Evolutionary conservation across 2,888 invertebrate species (phyloP).

Genomic region (Apotomis capreana): DNA sequence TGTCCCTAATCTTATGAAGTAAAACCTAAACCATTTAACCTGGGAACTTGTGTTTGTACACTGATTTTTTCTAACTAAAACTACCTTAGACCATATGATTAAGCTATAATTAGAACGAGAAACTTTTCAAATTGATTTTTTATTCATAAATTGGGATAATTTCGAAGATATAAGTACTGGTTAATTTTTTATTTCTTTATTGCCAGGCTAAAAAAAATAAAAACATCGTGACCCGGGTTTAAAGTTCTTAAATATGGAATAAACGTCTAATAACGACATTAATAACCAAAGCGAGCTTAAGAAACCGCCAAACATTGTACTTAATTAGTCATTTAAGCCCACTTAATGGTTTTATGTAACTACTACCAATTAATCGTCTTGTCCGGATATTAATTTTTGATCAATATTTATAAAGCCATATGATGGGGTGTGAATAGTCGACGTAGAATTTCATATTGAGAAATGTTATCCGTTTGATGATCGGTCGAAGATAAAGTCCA

Average conservation of each 20-base stretch:
- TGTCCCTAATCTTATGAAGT: no score
- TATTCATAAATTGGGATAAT: no score
- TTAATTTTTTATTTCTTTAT: no score
- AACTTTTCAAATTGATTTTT: no score
- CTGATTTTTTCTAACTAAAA: no score
- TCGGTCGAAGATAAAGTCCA: constrained; percentile 75
- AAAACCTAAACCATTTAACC: no score
- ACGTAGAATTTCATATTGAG: constrained; percentile 75
- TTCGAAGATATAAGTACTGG: no score
- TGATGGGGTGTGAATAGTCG: constrained; percentile 71
- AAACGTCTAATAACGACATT: constrained; percentile 15
- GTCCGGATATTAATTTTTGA: constrained; percentile 69
- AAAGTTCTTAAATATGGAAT: neutral
- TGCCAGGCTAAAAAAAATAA: neutral
- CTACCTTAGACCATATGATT: no score
- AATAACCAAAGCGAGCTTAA: constrained; percentile 9
- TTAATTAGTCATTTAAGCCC: constrained; percentile 35
- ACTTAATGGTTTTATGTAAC: constrained; percentile 49
- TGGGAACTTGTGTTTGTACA: no score
- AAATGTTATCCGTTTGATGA: constrained; percentile 74
- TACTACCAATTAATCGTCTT: constrained; percentile 58
- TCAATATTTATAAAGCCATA: constrained; percentile 63
- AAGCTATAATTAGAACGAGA: no score
- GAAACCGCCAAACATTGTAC: constrained; percentile 26
- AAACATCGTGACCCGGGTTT: neutral